A percentile compares a stretch with the other conserved stretches of the same genome.
These are phyloP conservation scores for Ditylenchus dipsaci DNA, from an alignment of 1,140 invertebrate genomes.

Conservation along the genomic window DNA sequence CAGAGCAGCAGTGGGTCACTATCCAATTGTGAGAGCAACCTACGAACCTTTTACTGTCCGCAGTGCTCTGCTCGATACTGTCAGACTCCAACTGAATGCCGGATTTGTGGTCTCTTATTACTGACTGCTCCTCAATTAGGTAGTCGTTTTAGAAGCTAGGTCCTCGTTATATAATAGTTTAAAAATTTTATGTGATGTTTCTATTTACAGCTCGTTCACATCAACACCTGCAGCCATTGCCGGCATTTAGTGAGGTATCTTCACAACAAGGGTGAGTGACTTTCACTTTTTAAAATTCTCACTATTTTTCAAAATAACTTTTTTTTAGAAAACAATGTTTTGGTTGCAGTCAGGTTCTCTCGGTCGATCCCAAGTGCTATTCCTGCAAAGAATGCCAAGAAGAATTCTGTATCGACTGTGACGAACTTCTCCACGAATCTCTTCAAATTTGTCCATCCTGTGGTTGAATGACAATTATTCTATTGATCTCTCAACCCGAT, in stretches of 20 bases:
- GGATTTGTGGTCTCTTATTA: constrained; percentile 27
- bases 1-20: neutral
- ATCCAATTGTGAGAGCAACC: neutral
- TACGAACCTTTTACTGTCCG: constrained; percentile 18
- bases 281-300: neutral
- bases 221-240: constrained; percentile 25
- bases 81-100: constrained; percentile 28
- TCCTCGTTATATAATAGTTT: too few species aligned
- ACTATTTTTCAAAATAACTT: constrained; percentile 2
- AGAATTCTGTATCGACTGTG: constrained; percentile 32
- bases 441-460: constrained; percentile 33
- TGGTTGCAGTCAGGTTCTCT: constrained; percentile 16
- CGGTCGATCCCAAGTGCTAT: constrained; percentile 10
- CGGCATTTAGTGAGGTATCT: constrained; percentile 12
- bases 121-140: constrained; percentile 31
- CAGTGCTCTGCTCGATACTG: constrained; percentile 29
- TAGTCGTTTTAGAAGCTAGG: neutral
- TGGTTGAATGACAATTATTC: constrained; percentile 14
- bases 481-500: neutral
- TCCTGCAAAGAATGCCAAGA: constrained; percentile 14
- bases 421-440: constrained; percentile 31
- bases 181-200: too few species aligned
- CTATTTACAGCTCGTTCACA: constrained; percentile 19
- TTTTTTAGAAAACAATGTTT: constrained; percentile 22
- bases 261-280: neutral